phyloP scores from a whole-genome alignment of 2,113 vertebrate species.

The Crotalus helleri region DNA sequence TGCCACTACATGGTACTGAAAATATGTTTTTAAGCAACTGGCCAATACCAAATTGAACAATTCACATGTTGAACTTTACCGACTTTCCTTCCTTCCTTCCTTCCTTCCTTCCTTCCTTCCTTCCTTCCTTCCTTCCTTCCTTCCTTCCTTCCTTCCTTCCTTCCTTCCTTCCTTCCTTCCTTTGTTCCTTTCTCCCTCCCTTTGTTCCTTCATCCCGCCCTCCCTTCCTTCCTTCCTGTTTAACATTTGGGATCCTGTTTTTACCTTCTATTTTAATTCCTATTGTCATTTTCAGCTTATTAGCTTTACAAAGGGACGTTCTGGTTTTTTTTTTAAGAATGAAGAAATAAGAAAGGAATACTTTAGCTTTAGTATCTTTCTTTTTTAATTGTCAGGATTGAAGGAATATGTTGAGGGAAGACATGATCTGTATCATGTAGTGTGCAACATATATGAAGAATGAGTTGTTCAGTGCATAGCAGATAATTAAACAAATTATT shows the following conservation, averaged over 20 bases:
- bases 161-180: background rate
- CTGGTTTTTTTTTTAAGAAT: background rate
- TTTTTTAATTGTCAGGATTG: background rate
- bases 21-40: constrained; percentile 6
- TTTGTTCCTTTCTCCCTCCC: too few relatives aligned
- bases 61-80: background rate
- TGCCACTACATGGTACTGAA: constrained; percentile 5
- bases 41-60: background rate
- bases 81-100: too few relatives aligned
- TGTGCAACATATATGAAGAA: constrained; percentile 14
- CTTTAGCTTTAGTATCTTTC: background rate
- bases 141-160: too few relatives aligned
- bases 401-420: background rate
- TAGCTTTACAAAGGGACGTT: background rate
- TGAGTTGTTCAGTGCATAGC: constrained; percentile 17
- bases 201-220: too few relatives aligned
- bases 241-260: background rate
- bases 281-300: background rate
- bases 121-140: too few relatives aligned
- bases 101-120: background rate
- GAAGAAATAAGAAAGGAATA: background rate
- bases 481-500: constrained; percentile 32
- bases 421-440: background rate
- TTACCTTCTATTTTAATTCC: background rate
- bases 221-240: background rate